Conservation (phyloP, 2,113 vertebrate genomes). For the Genyomyrus donnyi region DNA sequence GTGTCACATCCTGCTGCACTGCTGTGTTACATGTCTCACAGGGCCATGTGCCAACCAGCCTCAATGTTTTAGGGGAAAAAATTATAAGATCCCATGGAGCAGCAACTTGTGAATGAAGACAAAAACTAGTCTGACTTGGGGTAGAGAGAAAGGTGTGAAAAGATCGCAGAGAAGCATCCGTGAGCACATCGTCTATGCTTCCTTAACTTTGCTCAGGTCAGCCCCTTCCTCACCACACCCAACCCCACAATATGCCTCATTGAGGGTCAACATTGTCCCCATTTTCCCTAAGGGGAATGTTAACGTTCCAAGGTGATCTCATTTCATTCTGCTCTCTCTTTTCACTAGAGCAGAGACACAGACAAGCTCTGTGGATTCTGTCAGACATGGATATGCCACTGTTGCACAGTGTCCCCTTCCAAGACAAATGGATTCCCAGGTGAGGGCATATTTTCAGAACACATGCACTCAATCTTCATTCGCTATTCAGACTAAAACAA, state of each 20-base stretch:
- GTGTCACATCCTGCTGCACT: neutral
- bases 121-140: neutral
- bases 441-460: neutral
- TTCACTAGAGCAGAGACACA: neutral
- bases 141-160: neutral
- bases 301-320: neutral
- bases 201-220: neutral
- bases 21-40: neutral
- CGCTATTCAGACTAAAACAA: neutral
- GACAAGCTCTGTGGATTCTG: neutral
- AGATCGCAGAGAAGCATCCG: constrained; percentile 7
- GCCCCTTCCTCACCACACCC: neutral
- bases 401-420: neutral
- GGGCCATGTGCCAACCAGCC: neutral
- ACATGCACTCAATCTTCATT: neutral
- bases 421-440: neutral
- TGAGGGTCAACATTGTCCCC: neutral
- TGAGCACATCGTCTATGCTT: constrained; percentile 13
- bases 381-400: neutral
- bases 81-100: too few relatives aligned
- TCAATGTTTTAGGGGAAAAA: neutral
- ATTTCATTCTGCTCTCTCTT: constrained; percentile 5
- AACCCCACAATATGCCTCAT: neutral
- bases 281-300: neutral
- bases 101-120: neutral